These are phyloP conservation scores for Thereva nobilitata DNA, from an alignment of 2,888 invertebrate genomes.

Conservation along the genomic window DNA sequence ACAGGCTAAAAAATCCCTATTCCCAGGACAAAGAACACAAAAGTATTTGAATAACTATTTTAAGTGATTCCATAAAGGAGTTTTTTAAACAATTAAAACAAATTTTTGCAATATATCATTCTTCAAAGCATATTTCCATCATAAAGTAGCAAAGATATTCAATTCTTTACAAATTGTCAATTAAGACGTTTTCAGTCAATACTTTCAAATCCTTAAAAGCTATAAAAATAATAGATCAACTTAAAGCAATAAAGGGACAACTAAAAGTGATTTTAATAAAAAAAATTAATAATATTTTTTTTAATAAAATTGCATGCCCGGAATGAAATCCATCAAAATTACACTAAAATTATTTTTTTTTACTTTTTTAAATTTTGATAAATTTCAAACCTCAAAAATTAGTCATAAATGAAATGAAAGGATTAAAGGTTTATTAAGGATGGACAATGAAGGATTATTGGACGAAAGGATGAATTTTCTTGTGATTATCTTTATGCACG, in stretches of 20 bases:
- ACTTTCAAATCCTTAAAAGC: slow-evolving; percentile 28
- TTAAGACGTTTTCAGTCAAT: slow-evolving; percentile 27
- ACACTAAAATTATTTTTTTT: not conserved
- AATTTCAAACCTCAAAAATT: slow-evolving; percentile 39
- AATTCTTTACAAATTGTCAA: not conserved
- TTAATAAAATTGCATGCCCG: slow-evolving; percentile 30
- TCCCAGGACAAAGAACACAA: no score
- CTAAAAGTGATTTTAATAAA: slow-evolving; percentile 34
- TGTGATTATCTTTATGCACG: slow-evolving; percentile 33
- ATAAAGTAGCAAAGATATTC: not conserved
- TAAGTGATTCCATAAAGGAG: no score
- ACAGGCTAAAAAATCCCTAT: no score
- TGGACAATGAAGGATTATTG: slow-evolving; percentile 17
- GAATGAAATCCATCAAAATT: slow-evolving; percentile 35
- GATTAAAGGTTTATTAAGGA: slow-evolving; percentile 36
- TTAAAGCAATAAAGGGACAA: slow-evolving; percentile 37
- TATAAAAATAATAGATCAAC: slow-evolving; percentile 21
- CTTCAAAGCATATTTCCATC: slow-evolving; percentile 15
- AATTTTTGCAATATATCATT: slow-evolving; percentile 13
- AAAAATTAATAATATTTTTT: slow-evolving; percentile 17
- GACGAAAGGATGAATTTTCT: slow-evolving; percentile 18
- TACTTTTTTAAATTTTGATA: slow-evolving; percentile 20
- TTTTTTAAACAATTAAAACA: not conserved
- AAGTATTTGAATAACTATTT: no score
- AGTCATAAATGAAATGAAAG: slow-evolving; percentile 44